These are phyloP conservation scores for Gymnocypris eckloni DNA, from an alignment of 2,797 vertebrate genomes.

Conservation along the genomic window DNA sequence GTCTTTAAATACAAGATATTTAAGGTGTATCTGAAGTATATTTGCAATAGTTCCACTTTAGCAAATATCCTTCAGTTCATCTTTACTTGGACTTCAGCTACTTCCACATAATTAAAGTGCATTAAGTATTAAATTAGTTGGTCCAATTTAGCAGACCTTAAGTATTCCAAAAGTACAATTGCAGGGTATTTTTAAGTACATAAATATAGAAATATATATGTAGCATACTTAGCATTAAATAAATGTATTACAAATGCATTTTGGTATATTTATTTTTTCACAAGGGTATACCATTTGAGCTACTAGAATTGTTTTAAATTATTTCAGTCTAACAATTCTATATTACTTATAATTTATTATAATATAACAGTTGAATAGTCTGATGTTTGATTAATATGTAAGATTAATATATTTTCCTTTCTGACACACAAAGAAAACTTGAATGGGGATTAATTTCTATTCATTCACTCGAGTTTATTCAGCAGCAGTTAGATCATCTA, in stretches of 20 bases:
- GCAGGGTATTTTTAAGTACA: neutral
- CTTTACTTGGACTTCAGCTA: neutral
- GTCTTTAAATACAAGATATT: neutral
- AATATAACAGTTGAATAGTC: neutral
- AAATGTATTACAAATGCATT: neutral
- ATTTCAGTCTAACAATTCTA: neutral
- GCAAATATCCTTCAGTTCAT: neutral
- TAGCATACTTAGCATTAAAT: neutral
- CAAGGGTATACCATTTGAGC: no score
- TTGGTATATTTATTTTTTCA: no score
- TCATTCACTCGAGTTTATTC: constrained; percentile 38
- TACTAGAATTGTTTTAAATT: no score
- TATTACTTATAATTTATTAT: neutral
- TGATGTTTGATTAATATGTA: neutral
- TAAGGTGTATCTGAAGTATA: neutral
- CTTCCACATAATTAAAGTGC: neutral
- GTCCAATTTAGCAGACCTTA: no score
- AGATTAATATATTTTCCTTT: neutral
- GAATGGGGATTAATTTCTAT: constrained; percentile 40
- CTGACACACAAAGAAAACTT: constrained; percentile 16
- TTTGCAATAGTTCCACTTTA: neutral
- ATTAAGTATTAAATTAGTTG: neutral
- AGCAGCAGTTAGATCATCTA: constrained; percentile 26
- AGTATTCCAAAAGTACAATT: neutral
- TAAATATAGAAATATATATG: neutral